Evolutionary conservation across 2,888 invertebrate species (phyloP), one percentile per base, ranked within the genome.

Genomic region (Theretra japonica): DNA sequence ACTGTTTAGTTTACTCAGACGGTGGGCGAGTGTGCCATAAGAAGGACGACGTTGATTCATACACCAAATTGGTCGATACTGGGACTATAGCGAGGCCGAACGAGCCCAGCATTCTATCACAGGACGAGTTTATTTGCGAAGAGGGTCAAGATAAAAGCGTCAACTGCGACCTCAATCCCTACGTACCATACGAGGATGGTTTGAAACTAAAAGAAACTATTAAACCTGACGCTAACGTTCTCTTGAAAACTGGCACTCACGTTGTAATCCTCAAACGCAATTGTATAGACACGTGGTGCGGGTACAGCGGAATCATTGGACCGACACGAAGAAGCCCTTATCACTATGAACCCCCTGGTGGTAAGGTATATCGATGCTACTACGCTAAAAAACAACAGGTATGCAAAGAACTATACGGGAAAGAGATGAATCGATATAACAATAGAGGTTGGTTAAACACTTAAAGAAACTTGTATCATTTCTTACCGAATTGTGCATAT

Each of bases 81-180:
- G 93, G 88, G 57, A 84, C 87, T 62, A 80, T 90, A 75, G 88
- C 84, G 21, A 87, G 89, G 75, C 90, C 91, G 1, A 85, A 87
- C 30, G 89, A 91, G 72, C 68, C 80, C 0, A 88, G 83, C 70
- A 75, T 92, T 62, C 80, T 93, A n/a, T 84, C 90, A 11, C 92
- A 91, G 78, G 88, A 93, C 21, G 93, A 94, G 75, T 91, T 92
- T 70, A 79, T 94, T 75, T 94, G 94, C 75, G 91, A 94, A 79
- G 87, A 94, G 76, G 80, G 75, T 72, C 62, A 77, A 21, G 73
- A 79, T 33, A 86, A 80, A 72, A 76, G 77, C 70, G 77, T 94
- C 0, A 81, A 83, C 70, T 94, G 94, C 74, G 92, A 93, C 78
- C 77, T 88, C 3, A 89, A 93, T 75, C 80, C 82, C 11, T 90